These are phyloP conservation scores for Nylanderia fulva DNA, from an alignment of 1,140 invertebrate genomes.

Conservation along the genomic window DNA sequence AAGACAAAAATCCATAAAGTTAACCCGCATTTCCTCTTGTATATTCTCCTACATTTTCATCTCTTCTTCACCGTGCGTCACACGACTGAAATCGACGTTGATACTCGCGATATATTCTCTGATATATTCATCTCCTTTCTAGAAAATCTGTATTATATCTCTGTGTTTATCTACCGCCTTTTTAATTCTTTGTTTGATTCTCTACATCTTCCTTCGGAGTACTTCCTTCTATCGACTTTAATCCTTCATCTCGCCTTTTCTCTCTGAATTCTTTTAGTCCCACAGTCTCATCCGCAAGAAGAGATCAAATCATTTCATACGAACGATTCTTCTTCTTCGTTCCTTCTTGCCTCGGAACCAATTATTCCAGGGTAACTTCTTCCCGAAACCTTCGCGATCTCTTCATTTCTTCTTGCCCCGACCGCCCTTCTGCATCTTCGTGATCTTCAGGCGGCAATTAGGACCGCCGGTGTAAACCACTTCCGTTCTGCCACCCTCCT, in stretches of 20 bases:
- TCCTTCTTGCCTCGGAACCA: constrained; percentile 7
- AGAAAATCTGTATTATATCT: constrained; percentile 48
- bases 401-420: constrained; percentile 77
- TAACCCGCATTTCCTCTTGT: constrained; percentile 25
- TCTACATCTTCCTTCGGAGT: not conserved
- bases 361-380: constrained; percentile 46
- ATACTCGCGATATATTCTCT: constrained; percentile 18
- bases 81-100: constrained; percentile 30
- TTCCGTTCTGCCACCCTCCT: constrained; percentile 83
- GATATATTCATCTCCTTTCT: constrained; percentile 11
- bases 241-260: not conserved
- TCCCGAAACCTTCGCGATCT: not conserved
- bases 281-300: not conserved
- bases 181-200: not conserved
- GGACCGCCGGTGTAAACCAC: constrained; percentile 83
- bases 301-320: constrained; percentile 20
- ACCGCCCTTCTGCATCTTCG: constrained; percentile 77
- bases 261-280: not conserved
- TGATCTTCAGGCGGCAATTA: constrained; percentile 79
- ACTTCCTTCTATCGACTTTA: not conserved
- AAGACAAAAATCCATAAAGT: constrained; percentile 68
- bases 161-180: not conserved
- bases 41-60: not conserved
- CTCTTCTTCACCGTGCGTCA: not conserved
- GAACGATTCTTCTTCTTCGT: not conserved